Base-by-base conservation (phyloP, 2,113 vertebrate species). In the Dicrurus megarhynchus region DNA sequence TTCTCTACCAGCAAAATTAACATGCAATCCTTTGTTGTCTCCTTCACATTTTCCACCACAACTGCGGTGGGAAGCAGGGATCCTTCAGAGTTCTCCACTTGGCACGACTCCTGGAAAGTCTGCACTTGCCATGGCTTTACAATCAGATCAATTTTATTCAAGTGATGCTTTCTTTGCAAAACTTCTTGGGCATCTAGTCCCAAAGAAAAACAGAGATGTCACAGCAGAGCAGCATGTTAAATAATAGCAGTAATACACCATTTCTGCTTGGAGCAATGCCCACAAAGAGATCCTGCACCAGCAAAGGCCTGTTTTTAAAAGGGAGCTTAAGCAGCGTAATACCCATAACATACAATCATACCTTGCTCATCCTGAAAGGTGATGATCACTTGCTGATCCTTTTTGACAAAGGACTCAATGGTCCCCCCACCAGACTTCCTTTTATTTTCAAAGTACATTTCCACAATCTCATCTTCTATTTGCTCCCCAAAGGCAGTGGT, bases 1-100 rank as follows among this genome's bases (percentile, higher is more conserved):
- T 97, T 98, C 93, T 99, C 98, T 82, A 99, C 95, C 89, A 99
- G 87, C 83, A 99, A 67, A 65, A 21, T 52, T 77, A 99, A 84
- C 49, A 98, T 35, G 1, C 91, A 92, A 1, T 81, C 69, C 24
- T 84, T n/a, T 32, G 84, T 30, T 26, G 47, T 47, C 26, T 98
- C 93, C 1, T 53, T 21, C 26, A 99, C 35, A 15, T 99, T 98
- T 94, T 98, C 97, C 94, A 99, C 85, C 49, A 98, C 96, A 59
- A 98, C 95, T 13, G 89, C 9, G 1, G 37, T 41, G 24, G 97
- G 52, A 70, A 24, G 35, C 33, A 44, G 30, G 3, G 55, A 69
- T 37, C 71, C 87, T 77, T 60, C 39, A 20, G n/a, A 20, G 23
- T 39, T 64, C 59, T 93, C 91, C 64, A 7, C 22, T 47, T 41